Percentiles rank a stretch among this genome's conserved stretches.
Conservation (phyloP, 2,113 vertebrate genomes). For the Isurus oxyrinchus region DNA sequence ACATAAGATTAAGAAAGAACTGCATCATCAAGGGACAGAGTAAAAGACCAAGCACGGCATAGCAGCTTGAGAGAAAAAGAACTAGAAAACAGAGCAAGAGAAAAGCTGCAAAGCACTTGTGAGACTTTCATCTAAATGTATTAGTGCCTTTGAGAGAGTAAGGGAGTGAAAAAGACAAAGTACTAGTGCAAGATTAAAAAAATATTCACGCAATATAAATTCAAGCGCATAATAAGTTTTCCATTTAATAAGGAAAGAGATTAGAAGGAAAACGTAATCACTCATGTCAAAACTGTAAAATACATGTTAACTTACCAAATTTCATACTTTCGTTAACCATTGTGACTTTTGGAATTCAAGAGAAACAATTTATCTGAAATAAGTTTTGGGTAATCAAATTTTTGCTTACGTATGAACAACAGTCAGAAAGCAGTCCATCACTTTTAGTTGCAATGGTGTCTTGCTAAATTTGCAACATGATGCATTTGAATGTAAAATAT, state of each 20-base stretch:
- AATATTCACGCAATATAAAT: not conserved
- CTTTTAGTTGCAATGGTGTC: too few relatives aligned
- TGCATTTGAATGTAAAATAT: too few relatives aligned
- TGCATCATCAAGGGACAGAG: not conserved
- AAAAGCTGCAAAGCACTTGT: not conserved
- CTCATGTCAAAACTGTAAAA: not conserved
- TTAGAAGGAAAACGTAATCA: not conserved
- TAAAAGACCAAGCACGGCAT: not conserved
- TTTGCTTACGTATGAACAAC: too few relatives aligned
- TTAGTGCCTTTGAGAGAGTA: not conserved
- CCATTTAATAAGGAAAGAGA: not conserved
- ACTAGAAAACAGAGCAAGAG: not conserved
- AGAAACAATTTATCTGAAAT: too few relatives aligned
- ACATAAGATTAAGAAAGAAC: not conserved
- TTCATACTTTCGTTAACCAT: not conserved
- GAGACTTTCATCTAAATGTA: not conserved
- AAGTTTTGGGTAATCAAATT: too few relatives aligned
- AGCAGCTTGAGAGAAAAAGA: not conserved
- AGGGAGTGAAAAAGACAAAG: not conserved
- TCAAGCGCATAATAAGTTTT: not conserved
- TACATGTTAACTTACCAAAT: not conserved
- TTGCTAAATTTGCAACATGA: too few relatives aligned
- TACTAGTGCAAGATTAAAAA: not conserved
- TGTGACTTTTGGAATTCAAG: too few relatives aligned
- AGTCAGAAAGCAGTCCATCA: too few relatives aligned